Base-by-base conservation (phyloP, 2,113 vertebrate species). In the Shinisaurus crocodilurus region DNA sequence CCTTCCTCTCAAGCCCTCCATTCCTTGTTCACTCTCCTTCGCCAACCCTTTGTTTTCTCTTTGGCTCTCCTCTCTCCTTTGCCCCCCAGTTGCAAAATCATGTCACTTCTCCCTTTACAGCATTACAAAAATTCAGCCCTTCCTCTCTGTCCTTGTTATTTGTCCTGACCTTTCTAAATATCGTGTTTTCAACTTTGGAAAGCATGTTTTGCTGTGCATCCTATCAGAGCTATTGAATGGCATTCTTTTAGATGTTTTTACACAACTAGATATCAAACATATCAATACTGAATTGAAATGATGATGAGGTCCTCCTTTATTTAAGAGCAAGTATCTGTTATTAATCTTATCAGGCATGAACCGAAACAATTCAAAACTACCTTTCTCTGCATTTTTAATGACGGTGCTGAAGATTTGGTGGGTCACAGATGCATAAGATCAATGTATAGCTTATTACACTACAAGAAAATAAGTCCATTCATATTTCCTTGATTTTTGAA, bases 401-500 rank as follows among this genome's bases (percentile, higher is more conserved):
- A 40, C 88, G 65, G 91, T 91, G 95, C 85, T 93, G 92, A 96
- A 85, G 89, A 94, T 50, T 75, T 87, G 83, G 91, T 87, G 95
- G 85, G 91, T 93, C 93, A 94, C 89, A 94, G 86, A 92, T 90
- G 83, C 80, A 85, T 90, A 93, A 89, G 91, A 94, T 95, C 94
- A 87, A 94, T 40, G 67, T 93, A 95, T 94, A 94, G 90, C 86
- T 88, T 96, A 74, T 92, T 94, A 93, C 60, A 10, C 27, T 57
- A 93, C 67, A 93, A 92, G 96, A 92, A 96, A 95, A 96, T 88
- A 91, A 96, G 94, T 90, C 92, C 89, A 82, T 89, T 96, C 94
- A 88, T 93, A 93, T 94, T 91, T 94, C 92, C 94, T 94, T 95
- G 94, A 90, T 93, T 95, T 94, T 89, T n/a, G n/a, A n/a, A n/a